Conservation (phyloP, 2,888 invertebrate species). For the Poecilobothrus nobilitatus region DNA sequence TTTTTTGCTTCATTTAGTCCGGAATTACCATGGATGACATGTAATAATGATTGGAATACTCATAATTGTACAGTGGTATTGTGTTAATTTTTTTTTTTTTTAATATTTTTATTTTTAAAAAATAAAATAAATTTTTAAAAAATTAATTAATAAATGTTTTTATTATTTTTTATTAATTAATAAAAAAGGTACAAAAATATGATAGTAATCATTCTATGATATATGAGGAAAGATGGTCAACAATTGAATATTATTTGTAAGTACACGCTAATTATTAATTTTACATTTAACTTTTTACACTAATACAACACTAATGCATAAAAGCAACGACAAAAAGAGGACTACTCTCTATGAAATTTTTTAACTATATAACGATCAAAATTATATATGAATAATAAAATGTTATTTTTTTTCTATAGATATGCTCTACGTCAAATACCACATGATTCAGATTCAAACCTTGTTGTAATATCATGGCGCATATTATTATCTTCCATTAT, state of each 20-base stretch:
- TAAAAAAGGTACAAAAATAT: neutral
- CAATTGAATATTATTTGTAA: conserved; percentile 38
- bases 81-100: neutral
- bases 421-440: neutral
- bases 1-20: conserved; percentile 57
- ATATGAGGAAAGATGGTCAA: conserved; percentile 21
- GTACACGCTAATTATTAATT: too few relatives aligned
- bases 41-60: conserved; percentile 69
- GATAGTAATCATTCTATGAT: neutral
- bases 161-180: neutral
- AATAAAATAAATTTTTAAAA: neutral
- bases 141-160: too few relatives aligned
- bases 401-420: too few relatives aligned
- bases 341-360: too few relatives aligned
- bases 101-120: too few relatives aligned
- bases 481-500: conserved; percentile 10
- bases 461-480: conserved; percentile 10
- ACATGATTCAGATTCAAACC: neutral
- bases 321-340: too few relatives aligned
- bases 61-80: conserved; percentile 48
- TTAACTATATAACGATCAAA: too few relatives aligned
- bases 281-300: too few relatives aligned
- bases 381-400: too few relatives aligned
- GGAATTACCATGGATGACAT: conserved; percentile 68
- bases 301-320: too few relatives aligned